Base-by-base conservation (phyloP, 2,113 vertebrate genomes). In the human (Homo sapiens) region DNA sequence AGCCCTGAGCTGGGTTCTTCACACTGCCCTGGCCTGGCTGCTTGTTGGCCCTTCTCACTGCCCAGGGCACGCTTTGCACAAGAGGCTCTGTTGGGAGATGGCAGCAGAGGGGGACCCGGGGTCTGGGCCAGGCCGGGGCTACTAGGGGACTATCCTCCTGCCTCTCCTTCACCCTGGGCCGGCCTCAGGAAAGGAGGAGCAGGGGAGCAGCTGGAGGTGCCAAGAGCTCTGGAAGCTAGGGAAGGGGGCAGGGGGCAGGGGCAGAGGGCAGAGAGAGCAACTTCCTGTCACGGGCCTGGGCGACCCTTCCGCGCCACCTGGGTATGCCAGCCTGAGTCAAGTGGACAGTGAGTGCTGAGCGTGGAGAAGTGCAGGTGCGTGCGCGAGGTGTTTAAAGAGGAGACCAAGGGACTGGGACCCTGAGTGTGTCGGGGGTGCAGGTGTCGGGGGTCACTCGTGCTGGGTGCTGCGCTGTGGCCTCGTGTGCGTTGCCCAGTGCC, bases 401-500 rank as follows among this genome's bases (percentile, higher is more conserved):
- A 30, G 12, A 32, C 27, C 61, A 14, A 30, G 61, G 27, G 61
- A 32, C 61, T 64, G 61, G 61, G 61, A 32, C 27, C 61, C 61
- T 1, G 27, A 14, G 27, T 64, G 25, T 64, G 61, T 64, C 12
- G 13, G 27, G 12, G 12, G 27, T 64, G 52, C 18, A 6, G 52
- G 25, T 64, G 61, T 64, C 27, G 30, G 61, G 27, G 27, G 12
- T 32, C 27, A 14, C 12, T 30, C 27, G 5, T 17, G 43, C 80
- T 27, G 55, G 78, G 64, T 50, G 35, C 40, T 8, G 10, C 1
- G 75, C 32, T 6, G 80, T 27, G 9, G 25, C 43, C 22, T 17
- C 1, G 5, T 1, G 1, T 1, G 3, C 27, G 14, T 23, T 5
- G 45, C 45, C 48, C 22, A 5, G 38, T 16, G 6, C 6, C 3